Evolutionary conservation across 2,888 invertebrate genomes (phyloP).

Genomic region (Napeogenes sylphis): DNA sequence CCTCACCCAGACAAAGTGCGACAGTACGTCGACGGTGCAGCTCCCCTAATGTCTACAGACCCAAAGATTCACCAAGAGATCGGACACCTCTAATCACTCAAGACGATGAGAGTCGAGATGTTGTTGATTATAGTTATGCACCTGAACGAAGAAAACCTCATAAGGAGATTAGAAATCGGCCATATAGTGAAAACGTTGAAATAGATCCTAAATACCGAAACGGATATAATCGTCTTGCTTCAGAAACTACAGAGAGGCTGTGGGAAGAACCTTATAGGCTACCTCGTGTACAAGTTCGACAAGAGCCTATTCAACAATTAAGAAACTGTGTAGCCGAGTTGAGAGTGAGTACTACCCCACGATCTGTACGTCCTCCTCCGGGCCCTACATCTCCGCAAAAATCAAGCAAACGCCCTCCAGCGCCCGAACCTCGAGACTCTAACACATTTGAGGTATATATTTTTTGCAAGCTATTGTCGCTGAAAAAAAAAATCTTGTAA

Average conservation of each 20-base stretch:
- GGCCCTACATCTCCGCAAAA: constrained; percentile 46
- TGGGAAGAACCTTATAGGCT: constrained; percentile 72
- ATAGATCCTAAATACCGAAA: constrained; percentile 62
- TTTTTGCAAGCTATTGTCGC: background rate
- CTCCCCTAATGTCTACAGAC: constrained; percentile 68
- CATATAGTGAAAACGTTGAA: constrained; percentile 71
- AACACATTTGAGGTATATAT: constrained; percentile 63
- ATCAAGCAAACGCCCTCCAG: constrained; percentile 53
- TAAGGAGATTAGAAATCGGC: constrained; percentile 57
- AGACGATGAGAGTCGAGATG: constrained; percentile 65
- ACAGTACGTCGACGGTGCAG: constrained; percentile 65
- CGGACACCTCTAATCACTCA: constrained; percentile 55
- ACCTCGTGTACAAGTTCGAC: constrained; percentile 62
- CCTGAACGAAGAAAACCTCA: constrained; percentile 57
- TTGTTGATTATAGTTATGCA: constrained; percentile 58
- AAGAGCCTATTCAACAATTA: constrained; percentile 64
- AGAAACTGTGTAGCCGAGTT: constrained; percentile 65
- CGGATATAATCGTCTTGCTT: constrained; percentile 57
- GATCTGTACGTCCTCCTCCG: constrained; percentile 61
- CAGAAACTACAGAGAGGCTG: constrained; percentile 53
- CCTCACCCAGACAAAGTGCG: constrained; percentile 57
- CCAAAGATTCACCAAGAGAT: constrained; percentile 53
- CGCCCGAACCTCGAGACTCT: constrained; percentile 66
- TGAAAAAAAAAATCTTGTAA: too few relatives aligned
- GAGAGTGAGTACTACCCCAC: constrained; percentile 65